These are phyloP conservation scores for Megalops cyprinoides DNA, from an alignment of 2,797 vertebrate species.

Conservation along the genomic window DNA sequence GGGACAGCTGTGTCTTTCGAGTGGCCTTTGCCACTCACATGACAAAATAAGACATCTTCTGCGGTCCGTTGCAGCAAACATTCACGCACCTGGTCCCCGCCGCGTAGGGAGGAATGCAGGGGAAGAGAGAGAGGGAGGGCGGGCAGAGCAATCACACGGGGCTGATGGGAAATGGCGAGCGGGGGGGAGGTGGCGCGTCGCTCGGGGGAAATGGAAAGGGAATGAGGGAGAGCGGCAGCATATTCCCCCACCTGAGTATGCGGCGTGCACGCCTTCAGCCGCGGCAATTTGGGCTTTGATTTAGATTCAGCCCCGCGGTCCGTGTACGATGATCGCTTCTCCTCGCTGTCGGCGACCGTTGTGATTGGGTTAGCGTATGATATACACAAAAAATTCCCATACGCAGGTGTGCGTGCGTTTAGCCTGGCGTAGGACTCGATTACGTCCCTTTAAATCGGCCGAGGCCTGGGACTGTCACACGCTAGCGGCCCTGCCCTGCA, in stretches of 20 bases:
- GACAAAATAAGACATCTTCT: too few species aligned
- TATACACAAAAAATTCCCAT: not conserved
- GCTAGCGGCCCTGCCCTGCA: not conserved
- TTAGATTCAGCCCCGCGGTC: not conserved
- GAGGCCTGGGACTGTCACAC: not conserved
- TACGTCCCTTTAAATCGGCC: not conserved
- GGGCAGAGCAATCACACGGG: not conserved
- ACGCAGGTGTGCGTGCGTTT: not conserved
- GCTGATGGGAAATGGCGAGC: not conserved
- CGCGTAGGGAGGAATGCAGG: too few species aligned
- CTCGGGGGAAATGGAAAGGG: not conserved
- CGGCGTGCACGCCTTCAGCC: not conserved
- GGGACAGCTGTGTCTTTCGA: too few species aligned
- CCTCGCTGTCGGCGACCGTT: not conserved
- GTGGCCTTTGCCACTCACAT: too few species aligned
- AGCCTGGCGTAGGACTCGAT: not conserved
- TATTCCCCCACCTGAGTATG: not conserved
- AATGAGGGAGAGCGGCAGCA: too few species aligned
- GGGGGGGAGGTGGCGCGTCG: not conserved
- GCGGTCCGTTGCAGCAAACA: too few species aligned
- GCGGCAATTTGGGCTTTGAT: conserved; percentile 17
- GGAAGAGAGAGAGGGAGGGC: not conserved
- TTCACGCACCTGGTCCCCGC: too few species aligned
- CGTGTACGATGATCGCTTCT: not conserved
- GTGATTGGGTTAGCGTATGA: not conserved